phyloP scores from a whole-genome alignment of 1,140 invertebrate genomes.

The Lasioglossum baleicum region DNA sequence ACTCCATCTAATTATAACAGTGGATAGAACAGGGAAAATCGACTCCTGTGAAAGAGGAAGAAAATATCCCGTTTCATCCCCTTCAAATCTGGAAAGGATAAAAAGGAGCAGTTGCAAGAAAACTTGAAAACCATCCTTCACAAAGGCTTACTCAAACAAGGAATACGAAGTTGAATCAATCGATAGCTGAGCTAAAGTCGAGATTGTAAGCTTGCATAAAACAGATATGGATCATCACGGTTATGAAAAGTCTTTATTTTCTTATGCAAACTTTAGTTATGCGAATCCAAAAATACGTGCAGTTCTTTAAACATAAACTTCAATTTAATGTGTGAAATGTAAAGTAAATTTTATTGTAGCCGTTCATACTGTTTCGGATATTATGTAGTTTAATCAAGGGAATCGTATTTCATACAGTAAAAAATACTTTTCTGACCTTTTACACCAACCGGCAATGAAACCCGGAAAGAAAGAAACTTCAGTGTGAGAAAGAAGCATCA shows the following conservation, averaged over 20 bases:
- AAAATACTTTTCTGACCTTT: no score
- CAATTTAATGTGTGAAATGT: no score
- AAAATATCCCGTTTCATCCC: neutral
- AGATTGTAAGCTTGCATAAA: neutral
- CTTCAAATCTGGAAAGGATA: neutral
- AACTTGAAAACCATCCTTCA: neutral
- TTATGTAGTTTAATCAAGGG: no score
- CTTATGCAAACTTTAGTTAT: neutral
- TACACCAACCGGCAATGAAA: no score
- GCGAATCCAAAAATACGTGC: neutral
- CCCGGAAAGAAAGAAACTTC: no score
- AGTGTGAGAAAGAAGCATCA: no score
- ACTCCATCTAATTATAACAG: no score
- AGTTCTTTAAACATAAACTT: neutral
- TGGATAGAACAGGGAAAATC: neutral
- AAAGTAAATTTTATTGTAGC: no score
- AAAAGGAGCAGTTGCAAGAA: slow-evolving; percentile 3
- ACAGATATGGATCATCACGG: neutral
- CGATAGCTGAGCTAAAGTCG: neutral
- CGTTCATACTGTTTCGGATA: no score
- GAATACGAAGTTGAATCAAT: slow-evolving; percentile 4
- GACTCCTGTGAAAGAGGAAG: neutral
- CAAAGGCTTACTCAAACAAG: slow-evolving; percentile 2
- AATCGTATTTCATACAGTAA: no score
- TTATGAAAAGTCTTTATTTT: neutral